Conservation (phyloP, 2,888 invertebrate species). For the Himalopsyche kuldschensis region DNA sequence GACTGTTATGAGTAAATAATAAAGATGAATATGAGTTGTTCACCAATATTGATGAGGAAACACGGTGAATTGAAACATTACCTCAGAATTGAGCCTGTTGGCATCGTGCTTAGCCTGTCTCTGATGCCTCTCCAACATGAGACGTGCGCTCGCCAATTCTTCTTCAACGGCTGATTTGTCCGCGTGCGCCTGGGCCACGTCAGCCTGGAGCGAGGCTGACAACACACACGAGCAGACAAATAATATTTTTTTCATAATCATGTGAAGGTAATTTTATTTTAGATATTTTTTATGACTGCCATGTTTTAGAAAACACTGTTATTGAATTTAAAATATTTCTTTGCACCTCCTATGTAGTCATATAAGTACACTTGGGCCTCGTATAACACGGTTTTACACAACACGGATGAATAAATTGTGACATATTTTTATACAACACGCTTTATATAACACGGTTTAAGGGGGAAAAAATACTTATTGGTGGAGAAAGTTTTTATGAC, state of each 20-base stretch:
- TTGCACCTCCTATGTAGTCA: no score
- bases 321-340: no score
- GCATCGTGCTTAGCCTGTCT: conserved; percentile 77
- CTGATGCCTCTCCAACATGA: conserved; percentile 71
- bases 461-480: no score
- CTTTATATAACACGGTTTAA: no score
- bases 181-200: conserved; percentile 72
- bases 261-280: not conserved
- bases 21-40: not conserved
- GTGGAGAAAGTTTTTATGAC: no score
- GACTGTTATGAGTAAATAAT: not conserved
- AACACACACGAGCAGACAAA: conserved; percentile 25
- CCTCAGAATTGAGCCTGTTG: conserved; percentile 74
- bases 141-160: conserved; percentile 71
- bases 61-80: conserved; percentile 45
- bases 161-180: conserved; percentile 80
- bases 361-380: no score
- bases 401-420: no score
- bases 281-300: no score
- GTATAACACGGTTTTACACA: no score
- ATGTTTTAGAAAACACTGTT: no score
- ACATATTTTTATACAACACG: no score
- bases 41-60: not conserved
- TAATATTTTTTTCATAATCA: not conserved
- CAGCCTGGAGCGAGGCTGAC: conserved; percentile 73